Base-by-base conservation (phyloP, 2,797 vertebrate genomes). In the Sebastes steindachneri region DNA sequence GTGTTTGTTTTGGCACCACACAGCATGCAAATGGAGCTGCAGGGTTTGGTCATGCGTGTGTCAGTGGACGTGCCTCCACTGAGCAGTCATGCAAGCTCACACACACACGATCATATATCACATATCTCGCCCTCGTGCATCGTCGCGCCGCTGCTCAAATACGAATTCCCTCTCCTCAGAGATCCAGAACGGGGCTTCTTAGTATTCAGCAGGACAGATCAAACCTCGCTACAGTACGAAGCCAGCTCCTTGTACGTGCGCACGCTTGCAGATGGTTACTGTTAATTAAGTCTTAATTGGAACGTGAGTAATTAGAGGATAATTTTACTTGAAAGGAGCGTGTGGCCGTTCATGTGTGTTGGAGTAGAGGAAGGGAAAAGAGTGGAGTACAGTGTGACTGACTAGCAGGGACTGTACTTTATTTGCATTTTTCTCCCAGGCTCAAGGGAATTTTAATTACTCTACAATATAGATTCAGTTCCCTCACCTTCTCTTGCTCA, bases 271-370 rank as follows among this genome's bases (percentile, higher is more conserved):
- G 93, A 94, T 95, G 94, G 92, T 88, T 93, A 84, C 83, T 88
- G 90, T 94, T 94, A 93, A 95, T 95, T 93, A 95, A 92, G 90
- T 78, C 93, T 84, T 92, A 91, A 94, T 93, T 94, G 91, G 94
- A 93, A 95, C 90, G 85, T 93, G 89, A 94, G 93, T 95, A 94
- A 95, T 95, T 92, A 91, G 93, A 91, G 92, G 86, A 84, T 94
- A 83, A 94, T 95, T 92, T 85, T 83, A 94, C 88, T 91, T 86
- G 92, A 94, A 91, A 93, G 89, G 87, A 90, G 85, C 68, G 77
- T 66, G 77, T 28, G 82, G 72, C 84, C 82, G 75, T 83, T 90
- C 69, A 60, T 88, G 89, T 88, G 88, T 89, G 77, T 75, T 85
- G 66, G 76, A 59, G 35, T 59, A 60, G 73, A 84, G 37, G 41